A percentile compares a stretch with the other conserved stretches of the same genome.
These are phyloP conservation scores for Chymomyza fuscimana DNA, from an alignment of 2,888 invertebrate genomes.

Conservation along the genomic window DNA sequence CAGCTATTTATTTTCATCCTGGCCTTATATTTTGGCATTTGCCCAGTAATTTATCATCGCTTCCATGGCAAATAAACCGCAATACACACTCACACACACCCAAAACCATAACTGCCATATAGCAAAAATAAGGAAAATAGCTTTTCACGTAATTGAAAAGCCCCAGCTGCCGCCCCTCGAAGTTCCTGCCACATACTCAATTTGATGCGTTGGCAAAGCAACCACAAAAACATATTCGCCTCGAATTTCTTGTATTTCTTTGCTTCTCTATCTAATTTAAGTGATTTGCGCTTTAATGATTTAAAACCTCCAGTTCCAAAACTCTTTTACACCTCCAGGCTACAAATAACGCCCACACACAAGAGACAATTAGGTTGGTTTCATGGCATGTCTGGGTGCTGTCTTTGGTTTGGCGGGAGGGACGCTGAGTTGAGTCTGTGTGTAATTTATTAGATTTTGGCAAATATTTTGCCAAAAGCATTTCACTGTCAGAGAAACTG, in stretches of 20 bases:
- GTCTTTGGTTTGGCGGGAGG: constrained; percentile 13
- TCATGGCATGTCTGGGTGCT: constrained; percentile 15
- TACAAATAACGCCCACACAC: neutral
- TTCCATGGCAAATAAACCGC: constrained; percentile 1
- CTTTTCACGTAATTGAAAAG: neutral
- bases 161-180: neutral
- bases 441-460: constrained; percentile 65
- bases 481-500: constrained; percentile 55
- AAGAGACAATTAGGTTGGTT: neutral
- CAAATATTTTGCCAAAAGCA: constrained; percentile 62
- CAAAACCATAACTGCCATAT: neutral
- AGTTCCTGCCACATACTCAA: neutral
- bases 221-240: neutral
- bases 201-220: neutral
- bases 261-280: constrained; percentile 23
- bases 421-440: constrained; percentile 33
- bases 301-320: constrained; percentile 6
- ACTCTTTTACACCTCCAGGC: constrained; percentile 27
- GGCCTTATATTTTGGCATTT: neutral
- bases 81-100: neutral
- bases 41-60: neutral
- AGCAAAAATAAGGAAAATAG: neutral
- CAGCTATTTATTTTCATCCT: neutral
- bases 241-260: neutral
- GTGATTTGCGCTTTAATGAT: constrained; percentile 31